Evolutionary conservation across 2,888 invertebrate species (phyloP), one percentile per base, ranked within the genome.

Genomic region (Xylophagus ater): DNA sequence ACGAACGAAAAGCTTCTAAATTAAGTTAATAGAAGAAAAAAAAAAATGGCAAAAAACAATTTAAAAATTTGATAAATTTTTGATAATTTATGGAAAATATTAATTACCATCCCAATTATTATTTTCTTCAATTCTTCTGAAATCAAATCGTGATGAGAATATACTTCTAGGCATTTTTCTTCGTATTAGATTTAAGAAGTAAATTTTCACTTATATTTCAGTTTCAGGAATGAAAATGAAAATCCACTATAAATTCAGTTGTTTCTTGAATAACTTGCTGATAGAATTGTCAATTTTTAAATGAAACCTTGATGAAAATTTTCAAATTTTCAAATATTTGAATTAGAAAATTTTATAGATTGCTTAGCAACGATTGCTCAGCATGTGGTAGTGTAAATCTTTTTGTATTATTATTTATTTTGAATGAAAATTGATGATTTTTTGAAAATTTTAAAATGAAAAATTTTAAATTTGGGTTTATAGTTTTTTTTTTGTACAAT

Each of bases 141-240:
- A 39, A 40, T 56, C 50, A 34, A 51, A 56, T 20, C 56, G 51
- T 23, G 55, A 51, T 1, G 56, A 56, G 38, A 55, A 53, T 45
- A 56, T 53, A 46, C 55, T 56, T 39, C 54, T 49, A 21, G 55
- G 54, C 56, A 56, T 56, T 15, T 44, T 52, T 25, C 9, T 28
- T 3, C n/a, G n/a, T n/a, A n/a, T n/a, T n/a, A n/a, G n/a, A n/a
- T n/a, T n/a, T n/a, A n/a, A n/a, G n/a, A n/a, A n/a, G n/a, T n/a
- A n/a, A n/a, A n/a, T n/a, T n/a, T 12, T 37, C 21, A n/a, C 7
- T 3, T 36, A 20, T 29, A 19, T 25, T 36, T 20, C 12, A 20
- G 8, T 12, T 14, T 21, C 10, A n/a, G 9, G n/a, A 35, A 10
- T 13, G 19, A 17, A 31, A 18, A 15, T 20, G 9, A n/a, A 20